Evolutionary conservation across 1,140 invertebrate species (phyloP).

Genomic region (Ceratosolen fusciceps): DNA sequence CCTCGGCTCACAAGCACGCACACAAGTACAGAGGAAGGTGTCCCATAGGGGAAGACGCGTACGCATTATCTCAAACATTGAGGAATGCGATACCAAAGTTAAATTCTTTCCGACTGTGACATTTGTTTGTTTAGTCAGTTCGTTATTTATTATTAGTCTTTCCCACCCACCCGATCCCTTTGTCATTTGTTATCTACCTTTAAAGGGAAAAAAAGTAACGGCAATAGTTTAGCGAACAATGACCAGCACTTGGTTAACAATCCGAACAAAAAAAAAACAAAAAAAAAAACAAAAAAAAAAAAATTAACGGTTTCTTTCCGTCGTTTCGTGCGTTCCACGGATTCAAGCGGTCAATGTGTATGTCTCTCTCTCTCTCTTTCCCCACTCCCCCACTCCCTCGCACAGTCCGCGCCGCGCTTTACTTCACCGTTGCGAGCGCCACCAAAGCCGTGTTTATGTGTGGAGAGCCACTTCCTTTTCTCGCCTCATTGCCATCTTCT

Average conservation of each 20-base stretch:
- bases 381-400: constrained; percentile 44
- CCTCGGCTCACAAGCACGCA: too few relatives aligned
- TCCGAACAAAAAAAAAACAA: constrained; percentile 58
- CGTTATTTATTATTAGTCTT: not conserved
- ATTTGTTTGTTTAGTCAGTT: not conserved
- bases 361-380: constrained; percentile 58
- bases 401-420: too few relatives aligned
- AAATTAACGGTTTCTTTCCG: constrained; percentile 61
- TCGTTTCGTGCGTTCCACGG: constrained; percentile 52
- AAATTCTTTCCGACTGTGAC: not conserved
- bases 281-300: too few relatives aligned
- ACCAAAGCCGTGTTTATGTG: not conserved
- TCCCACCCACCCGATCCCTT: not conserved
- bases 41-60: not conserved
- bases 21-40: not conserved
- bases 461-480: not conserved
- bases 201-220: not conserved
- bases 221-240: not conserved
- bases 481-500: constrained; percentile 13
- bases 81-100: not conserved
- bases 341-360: constrained; percentile 4
- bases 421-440: not conserved
- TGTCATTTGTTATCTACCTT: not conserved
- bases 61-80: not conserved
- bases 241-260: constrained; percentile 51